Conservation (phyloP, 2,888 invertebrate genomes). For the Agrilus mali region DNA sequence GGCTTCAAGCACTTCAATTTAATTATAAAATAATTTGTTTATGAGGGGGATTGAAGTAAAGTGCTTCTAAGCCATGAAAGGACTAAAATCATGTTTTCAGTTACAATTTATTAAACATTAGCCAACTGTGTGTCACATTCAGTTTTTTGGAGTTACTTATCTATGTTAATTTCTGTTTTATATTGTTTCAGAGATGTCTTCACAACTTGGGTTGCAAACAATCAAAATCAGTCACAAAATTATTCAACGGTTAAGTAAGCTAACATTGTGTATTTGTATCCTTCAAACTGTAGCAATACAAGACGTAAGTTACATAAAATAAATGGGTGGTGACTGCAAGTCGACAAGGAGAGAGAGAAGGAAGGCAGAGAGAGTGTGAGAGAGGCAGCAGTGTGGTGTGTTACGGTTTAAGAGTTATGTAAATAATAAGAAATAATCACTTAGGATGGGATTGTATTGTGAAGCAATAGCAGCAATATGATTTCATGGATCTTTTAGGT, state of each 20-base stretch:
- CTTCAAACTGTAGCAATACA: conserved; percentile 23
- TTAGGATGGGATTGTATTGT: conserved; percentile 29
- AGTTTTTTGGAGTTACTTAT: too few species aligned
- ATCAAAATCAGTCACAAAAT: conserved; percentile 66
- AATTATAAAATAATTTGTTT: too few species aligned
- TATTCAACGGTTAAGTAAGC: conserved; percentile 69
- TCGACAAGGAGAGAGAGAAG: conserved; percentile 16
- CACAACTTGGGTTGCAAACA: conserved; percentile 78
- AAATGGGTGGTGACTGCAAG: conserved; percentile 12
- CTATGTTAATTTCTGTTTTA: conserved; percentile 11
- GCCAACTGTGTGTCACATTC: too few species aligned
- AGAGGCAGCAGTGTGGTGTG: conserved; percentile 13
- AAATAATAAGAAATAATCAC: conserved; percentile 30
- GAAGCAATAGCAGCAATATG: conserved; percentile 30
- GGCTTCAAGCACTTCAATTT: too few species aligned
- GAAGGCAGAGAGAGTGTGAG: conserved; percentile 21
- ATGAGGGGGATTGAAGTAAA: too few species aligned
- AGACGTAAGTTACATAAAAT: conserved; percentile 12
- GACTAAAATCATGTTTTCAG: too few species aligned
- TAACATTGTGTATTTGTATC: conserved; percentile 18
- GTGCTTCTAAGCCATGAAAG: too few species aligned
- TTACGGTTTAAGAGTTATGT: conserved; percentile 19
- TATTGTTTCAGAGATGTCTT: conserved; percentile 70
- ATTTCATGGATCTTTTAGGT: conserved; percentile 22
- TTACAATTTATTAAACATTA: too few species aligned